Percentiles rank a stretch among this genome's conserved stretches.
phyloP scores from a whole-genome alignment of 1,140 invertebrate genomes.

The Helicorthomorpha holstii region DNA sequence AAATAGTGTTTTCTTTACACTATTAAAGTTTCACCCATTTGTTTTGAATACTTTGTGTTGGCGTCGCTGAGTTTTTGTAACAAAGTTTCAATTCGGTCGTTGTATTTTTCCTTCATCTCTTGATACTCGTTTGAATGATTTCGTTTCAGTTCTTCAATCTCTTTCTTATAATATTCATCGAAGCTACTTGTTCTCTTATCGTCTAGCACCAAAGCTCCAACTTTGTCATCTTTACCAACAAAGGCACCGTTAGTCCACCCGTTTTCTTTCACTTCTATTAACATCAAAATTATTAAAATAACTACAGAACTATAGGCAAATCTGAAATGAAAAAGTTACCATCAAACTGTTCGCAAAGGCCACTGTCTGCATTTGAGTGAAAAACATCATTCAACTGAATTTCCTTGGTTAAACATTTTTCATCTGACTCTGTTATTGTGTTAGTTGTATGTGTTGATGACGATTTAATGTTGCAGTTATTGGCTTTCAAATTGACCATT shows the following conservation, averaged over 20 bases:
- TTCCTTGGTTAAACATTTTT: neutral
- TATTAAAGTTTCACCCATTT: no score
- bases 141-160: constrained; percentile 47
- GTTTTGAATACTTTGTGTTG: constrained; percentile 34
- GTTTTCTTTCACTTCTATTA: neutral
- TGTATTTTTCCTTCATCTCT: constrained; percentile 40
- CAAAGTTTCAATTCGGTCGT: constrained; percentile 56
- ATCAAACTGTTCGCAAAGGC: neutral
- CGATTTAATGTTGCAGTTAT: neutral
- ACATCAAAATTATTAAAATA: no score
- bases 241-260: neutral
- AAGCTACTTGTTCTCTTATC: neutral
- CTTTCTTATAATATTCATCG: constrained; percentile 29
- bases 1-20: neutral
- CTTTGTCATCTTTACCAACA: neutral
- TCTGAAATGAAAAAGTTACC: neutral
- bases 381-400: constrained; percentile 28
- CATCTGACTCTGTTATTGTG: neutral
- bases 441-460: neutral
- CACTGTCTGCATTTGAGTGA: constrained; percentile 35
- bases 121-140: constrained; percentile 40
- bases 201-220: neutral
- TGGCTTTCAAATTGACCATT: constrained; percentile 41
- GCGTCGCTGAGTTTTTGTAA: constrained; percentile 58
- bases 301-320: no score